Conservation (phyloP, 2,113 vertebrate genomes). For the Coturnix japonica region DNA sequence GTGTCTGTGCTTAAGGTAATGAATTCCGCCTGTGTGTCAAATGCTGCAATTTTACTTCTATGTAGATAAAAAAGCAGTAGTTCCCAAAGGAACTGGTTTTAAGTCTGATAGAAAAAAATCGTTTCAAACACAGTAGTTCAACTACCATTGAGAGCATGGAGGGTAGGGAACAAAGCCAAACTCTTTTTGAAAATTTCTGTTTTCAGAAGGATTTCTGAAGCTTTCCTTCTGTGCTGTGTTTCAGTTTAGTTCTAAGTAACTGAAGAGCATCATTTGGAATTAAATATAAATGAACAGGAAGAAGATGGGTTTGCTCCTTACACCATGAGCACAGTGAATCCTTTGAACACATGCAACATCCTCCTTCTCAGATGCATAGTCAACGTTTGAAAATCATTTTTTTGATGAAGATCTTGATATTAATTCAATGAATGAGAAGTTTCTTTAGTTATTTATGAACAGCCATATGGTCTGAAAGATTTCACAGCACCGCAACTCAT, state of each 20-base stretch:
- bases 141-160: not conserved
- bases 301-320: not conserved
- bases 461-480: not conserved
- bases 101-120: not conserved
- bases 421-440: not conserved
- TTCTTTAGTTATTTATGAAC: not conserved
- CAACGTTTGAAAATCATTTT: not conserved
- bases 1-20: not conserved
- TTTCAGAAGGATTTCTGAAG: not conserved
- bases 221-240: not conserved
- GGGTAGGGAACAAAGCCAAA: not conserved
- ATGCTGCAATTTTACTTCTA: not conserved
- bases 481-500: not conserved
- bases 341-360: not conserved
- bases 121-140: not conserved
- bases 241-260: conserved; percentile 1
- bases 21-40: not conserved
- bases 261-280: not conserved
- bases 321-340: not conserved
- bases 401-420: conserved; percentile 5
- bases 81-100: not conserved
- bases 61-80: not conserved
- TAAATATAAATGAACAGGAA: not conserved
- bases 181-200: not conserved
- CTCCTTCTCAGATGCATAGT: not conserved